Conservation (phyloP, 2,888 invertebrate genomes). For the Drosophila leonis region DNA sequence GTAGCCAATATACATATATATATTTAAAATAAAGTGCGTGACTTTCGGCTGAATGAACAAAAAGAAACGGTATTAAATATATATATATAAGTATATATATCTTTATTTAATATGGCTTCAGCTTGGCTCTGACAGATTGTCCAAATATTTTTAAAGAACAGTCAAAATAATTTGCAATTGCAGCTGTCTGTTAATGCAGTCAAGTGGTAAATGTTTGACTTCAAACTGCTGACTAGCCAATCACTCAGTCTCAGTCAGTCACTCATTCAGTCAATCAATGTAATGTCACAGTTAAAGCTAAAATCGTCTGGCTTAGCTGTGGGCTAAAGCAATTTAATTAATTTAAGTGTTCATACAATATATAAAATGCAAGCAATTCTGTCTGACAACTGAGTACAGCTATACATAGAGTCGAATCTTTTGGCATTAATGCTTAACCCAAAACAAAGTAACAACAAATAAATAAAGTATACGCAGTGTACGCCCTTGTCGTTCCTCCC, state of each 20-base stretch:
- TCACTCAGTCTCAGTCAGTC: not conserved
- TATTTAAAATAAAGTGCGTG: conserved; percentile 49
- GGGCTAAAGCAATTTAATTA: conserved; percentile 58
- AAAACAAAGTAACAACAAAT: conserved; percentile 60
- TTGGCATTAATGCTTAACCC: conserved; percentile 48
- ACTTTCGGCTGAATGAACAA: conserved; percentile 49
- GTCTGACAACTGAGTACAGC: conserved; percentile 13
- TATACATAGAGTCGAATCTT: not conserved
- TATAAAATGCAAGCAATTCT: conserved; percentile 21
- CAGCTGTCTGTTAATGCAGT: conserved; percentile 24
- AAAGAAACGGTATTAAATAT: conserved; percentile 7
- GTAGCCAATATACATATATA: conserved; percentile 26
- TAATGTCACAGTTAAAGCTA: conserved; percentile 3
- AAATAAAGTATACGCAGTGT: conserved; percentile 22
- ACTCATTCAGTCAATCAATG: not conserved
- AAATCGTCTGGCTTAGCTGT: conserved; percentile 9
- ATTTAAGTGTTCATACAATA: conserved; percentile 54
- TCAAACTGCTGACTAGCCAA: conserved; percentile 25
- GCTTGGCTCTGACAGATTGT: conserved; percentile 19
- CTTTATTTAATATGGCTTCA: not conserved
- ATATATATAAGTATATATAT: not conserved
- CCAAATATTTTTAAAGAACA: conserved; percentile 23
- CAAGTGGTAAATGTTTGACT: conserved; percentile 42
- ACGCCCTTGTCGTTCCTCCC: not conserved
- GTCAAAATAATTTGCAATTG: conserved; percentile 53